Conservation (phyloP, 2,797 vertebrate species). For the Cynopterus sphinx region DNA sequence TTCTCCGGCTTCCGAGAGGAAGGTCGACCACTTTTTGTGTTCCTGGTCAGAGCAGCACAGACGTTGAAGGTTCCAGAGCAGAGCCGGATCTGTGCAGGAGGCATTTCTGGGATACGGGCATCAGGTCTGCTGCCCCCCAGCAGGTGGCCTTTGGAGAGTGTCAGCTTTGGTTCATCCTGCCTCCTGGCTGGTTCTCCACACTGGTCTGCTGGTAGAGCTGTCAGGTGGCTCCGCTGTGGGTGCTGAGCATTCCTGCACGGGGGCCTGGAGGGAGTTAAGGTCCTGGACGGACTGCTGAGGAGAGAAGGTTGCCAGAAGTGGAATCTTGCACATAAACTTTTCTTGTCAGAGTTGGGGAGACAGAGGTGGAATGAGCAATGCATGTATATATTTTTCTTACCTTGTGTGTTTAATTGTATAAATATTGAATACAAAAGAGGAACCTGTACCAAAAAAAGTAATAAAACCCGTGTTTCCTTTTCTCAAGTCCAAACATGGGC, state of each 20-base stretch:
- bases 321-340: constrained; percentile 8
- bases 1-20: neutral
- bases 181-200: fast-evolving
- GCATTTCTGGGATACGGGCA: neutral
- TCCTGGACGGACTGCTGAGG: neutral
- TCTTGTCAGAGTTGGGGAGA: neutral
- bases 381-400: constrained; percentile 51
- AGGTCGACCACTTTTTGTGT: neutral
- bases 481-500: constrained; percentile 28
- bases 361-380: constrained; percentile 16
- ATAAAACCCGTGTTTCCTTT: neutral
- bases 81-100: neutral
- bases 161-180: neutral
- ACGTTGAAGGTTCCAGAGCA: constrained; percentile 66
- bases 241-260: neutral
- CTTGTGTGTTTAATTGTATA: neutral
- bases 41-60: constrained; percentile 9
- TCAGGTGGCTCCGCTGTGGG: neutral
- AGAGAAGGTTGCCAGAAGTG: neutral
- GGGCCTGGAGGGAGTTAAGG: neutral
- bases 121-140: neutral
- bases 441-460: constrained; percentile 39
- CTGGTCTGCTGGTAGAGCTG: neutral
- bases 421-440: constrained; percentile 30
- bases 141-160: neutral